Evolutionary conservation across 2,888 invertebrate species (phyloP).

Genomic region (Amiota communis): DNA sequence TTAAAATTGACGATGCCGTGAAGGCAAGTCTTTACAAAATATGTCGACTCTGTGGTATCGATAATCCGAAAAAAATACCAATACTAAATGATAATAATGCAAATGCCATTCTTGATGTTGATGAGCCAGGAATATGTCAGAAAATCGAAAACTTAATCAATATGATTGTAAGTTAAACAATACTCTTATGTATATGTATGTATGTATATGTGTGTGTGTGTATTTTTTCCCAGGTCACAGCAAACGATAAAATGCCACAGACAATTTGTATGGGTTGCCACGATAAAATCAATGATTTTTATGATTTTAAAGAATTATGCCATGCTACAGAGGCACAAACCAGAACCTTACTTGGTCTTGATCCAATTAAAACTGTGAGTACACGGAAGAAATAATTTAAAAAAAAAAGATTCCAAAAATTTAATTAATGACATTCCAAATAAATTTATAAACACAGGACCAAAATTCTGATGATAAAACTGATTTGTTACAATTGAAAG

Average conservation of each 20-base stretch:
- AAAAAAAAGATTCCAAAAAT: too few relatives aligned
- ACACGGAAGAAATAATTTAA: too few relatives aligned
- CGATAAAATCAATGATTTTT: slow-evolving; percentile 78
- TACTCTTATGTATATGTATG: too few relatives aligned
- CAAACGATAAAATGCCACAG: slow-evolving; percentile 78
- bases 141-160: slow-evolving; percentile 69
- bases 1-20: slow-evolving; percentile 71
- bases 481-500: too few relatives aligned
- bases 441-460: too few relatives aligned
- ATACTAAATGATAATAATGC: slow-evolving; percentile 54
- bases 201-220: too few relatives aligned
- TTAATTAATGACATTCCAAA: too few relatives aligned
- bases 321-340: slow-evolving; percentile 75
- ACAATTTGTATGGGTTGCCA: slow-evolving; percentile 77
- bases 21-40: slow-evolving; percentile 71
- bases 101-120: slow-evolving; percentile 53
- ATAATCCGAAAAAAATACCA: slow-evolving; percentile 69
- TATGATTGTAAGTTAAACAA: slow-evolving; percentile 63
- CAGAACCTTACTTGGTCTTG: slow-evolving; percentile 70
- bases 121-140: slow-evolving; percentile 68
- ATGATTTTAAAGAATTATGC: slow-evolving; percentile 77
- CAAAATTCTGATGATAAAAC: too few relatives aligned
- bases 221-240: slow-evolving; percentile 74
- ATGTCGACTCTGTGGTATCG: slow-evolving; percentile 72
- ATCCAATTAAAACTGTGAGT: slow-evolving; percentile 55